Evolutionary conservation across 2,113 vertebrate species (phyloP).

Genomic region (Copsychus sechellarum): DNA sequence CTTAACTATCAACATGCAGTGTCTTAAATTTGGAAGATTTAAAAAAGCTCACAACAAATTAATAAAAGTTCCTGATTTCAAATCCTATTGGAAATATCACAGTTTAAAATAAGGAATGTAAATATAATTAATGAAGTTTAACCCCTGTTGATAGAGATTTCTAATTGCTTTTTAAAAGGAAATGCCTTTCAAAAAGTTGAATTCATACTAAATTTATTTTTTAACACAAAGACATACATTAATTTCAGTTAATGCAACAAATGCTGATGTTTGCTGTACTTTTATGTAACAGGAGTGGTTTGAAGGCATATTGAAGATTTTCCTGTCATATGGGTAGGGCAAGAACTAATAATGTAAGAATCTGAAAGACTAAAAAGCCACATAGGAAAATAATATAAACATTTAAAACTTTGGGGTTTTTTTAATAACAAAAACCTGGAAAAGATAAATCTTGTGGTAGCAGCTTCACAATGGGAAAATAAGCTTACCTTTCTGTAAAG

Average conservation of each 20-base stretch:
- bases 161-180: neutral
- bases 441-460: neutral
- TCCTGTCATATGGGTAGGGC: neutral
- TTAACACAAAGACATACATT: neutral
- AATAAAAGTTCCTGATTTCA: neutral
- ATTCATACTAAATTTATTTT: neutral
- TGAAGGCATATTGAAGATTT: neutral
- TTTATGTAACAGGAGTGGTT: neutral
- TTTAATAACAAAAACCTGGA: neutral
- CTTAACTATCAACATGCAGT: neutral
- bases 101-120: neutral
- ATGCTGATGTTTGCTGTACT: neutral
- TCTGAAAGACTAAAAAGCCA: neutral
- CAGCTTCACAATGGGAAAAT: neutral
- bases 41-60: neutral
- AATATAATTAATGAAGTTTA: neutral
- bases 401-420: rapidly evolving
- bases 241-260: neutral
- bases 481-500: neutral
- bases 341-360: neutral
- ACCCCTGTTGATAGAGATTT: neutral
- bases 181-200: neutral
- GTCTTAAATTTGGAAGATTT: neutral
- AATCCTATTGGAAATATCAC: neutral
- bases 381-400: neutral